phyloP scores from a whole-genome alignment of 2,797 vertebrate species.

The Morelia viridis region DNA sequence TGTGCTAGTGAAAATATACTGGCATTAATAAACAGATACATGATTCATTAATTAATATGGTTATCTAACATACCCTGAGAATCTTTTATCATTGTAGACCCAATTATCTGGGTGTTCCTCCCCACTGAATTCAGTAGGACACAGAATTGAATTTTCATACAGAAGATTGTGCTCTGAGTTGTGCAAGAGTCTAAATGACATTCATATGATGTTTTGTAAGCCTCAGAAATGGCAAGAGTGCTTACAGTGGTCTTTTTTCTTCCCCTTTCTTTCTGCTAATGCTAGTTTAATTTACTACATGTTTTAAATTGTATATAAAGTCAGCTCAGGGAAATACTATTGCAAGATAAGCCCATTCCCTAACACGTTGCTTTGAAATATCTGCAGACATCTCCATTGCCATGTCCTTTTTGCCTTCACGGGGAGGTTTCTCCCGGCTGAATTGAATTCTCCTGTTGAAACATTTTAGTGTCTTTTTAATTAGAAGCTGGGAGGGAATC shows the following conservation, averaged over 20 bases:
- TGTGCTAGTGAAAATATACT: no score
- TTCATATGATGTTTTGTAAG: neutral
- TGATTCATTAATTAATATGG: neutral
- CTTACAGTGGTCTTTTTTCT: slow-evolving; percentile 1
- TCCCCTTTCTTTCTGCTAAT: rapidly evolving
- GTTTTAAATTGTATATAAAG: neutral
- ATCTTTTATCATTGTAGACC: neutral
- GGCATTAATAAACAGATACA: no score
- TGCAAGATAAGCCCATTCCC: slow-evolving; percentile 10
- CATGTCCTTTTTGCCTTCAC: slow-evolving; percentile 43
- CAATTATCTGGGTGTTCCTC: neutral
- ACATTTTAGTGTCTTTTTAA: slow-evolving; percentile 72
- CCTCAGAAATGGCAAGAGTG: neutral
- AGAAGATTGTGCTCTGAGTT: slow-evolving; percentile 10
- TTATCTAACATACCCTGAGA: neutral
- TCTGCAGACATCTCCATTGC: slow-evolving; percentile 23
- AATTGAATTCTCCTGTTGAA: slow-evolving; percentile 55
- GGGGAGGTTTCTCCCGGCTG: slow-evolving; percentile 61
- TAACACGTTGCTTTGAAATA: slow-evolving; percentile 15
- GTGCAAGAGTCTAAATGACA: neutral
- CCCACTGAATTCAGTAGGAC: neutral
- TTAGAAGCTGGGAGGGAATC: slow-evolving; percentile 68
- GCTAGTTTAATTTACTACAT: rapidly evolving
- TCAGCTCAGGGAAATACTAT: neutral
- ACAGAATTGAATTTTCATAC: neutral